Evolutionary conservation across 1,140 invertebrate species (phyloP), one percentile per base, ranked within the genome.

Genomic region (Lepidurus arcticus): DNA sequence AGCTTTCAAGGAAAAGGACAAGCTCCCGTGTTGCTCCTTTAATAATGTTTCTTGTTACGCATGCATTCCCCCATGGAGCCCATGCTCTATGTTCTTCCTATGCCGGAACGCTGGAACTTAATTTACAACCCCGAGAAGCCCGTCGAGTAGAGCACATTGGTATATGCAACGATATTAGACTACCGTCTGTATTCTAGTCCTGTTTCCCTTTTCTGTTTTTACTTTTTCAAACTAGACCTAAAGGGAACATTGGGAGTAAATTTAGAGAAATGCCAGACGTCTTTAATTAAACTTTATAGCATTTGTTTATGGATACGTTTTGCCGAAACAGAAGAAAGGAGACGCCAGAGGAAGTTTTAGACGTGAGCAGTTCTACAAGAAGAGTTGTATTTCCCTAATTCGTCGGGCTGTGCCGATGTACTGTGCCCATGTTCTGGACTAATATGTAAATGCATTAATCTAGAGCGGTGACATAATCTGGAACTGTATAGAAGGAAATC

Each of bases 21-120:
- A 13, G 9, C 53, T 65, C 53, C 21, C 53, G 8, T 65, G 53
- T 65, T 65, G 53, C 53, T 65, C 16, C 53, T 65, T 65, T 65
- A 65, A 65, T 65, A 65, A 65, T 21, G 53, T 65, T 65, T 9
- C 53, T 65, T 16, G 53, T 65, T 16, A 65, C n/a, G 53, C n/a
- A 21, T 65, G 16, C 53, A 65, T 0, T 21, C 53, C 53, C 53
- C 53, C 53, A 65, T 21, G 53, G 53, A 65, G 21, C 53, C 34
- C 21, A 10, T 65, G 53, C 21, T 65, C 16, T 65, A 21, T 21
- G 53, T 65, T n/a, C 16, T 9, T 21, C 53, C 53, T 65, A 21
- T 7, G 16, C 53, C 6, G 53, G 16, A 65, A 65, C 21, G 53
- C 53, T 65, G 8, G 53, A 65, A 65, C 53, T 65, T 65, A 65